phyloP scores from a whole-genome alignment of 2,888 invertebrate genomes.

The Rhogogaster chlorosoma region DNA sequence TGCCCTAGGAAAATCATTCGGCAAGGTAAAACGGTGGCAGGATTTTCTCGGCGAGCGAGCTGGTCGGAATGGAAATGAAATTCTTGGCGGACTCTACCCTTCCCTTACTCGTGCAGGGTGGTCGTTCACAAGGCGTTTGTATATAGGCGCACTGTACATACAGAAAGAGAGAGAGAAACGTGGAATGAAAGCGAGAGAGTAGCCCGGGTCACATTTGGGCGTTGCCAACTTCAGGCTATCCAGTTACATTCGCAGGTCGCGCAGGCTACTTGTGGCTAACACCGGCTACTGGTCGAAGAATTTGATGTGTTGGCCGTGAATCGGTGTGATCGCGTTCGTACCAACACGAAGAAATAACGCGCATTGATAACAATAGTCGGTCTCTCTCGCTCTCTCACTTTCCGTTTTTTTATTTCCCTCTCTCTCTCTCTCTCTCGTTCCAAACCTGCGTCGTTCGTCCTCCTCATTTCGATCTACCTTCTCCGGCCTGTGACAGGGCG shows the following conservation, averaged over 20 bases:
- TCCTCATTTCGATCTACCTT: not conserved
- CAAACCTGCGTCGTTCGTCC: not conserved
- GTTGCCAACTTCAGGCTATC: slow-evolving; percentile 72
- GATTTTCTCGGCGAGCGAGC: not conserved
- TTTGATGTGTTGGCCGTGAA: slow-evolving; percentile 36
- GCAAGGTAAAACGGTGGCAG: not conserved
- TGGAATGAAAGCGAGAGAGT: slow-evolving; percentile 20
- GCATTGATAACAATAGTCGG: slow-evolving; percentile 38
- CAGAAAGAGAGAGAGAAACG: not conserved
- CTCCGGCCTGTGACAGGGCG: not conserved
- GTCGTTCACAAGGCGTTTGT: slow-evolving; percentile 15
- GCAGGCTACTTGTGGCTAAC: slow-evolving; percentile 56
- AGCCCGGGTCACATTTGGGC: slow-evolving; percentile 69
- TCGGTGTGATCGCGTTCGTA: slow-evolving; percentile 29
- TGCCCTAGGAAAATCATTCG: not conserved
- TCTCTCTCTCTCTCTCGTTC: not conserved
- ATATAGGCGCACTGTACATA: not conserved
- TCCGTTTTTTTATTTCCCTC: not conserved
- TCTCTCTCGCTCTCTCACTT: not conserved
- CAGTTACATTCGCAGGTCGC: slow-evolving; percentile 71
- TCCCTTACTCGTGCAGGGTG: not conserved
- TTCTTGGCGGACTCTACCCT: slow-evolving; percentile 33
- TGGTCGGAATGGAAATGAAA: slow-evolving; percentile 31
- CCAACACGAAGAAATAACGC: not conserved
- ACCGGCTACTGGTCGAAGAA: slow-evolving; percentile 43